These are phyloP conservation scores for Achroia grisella DNA, from an alignment of 1,140 invertebrate genomes.

Conservation along the genomic window DNA sequence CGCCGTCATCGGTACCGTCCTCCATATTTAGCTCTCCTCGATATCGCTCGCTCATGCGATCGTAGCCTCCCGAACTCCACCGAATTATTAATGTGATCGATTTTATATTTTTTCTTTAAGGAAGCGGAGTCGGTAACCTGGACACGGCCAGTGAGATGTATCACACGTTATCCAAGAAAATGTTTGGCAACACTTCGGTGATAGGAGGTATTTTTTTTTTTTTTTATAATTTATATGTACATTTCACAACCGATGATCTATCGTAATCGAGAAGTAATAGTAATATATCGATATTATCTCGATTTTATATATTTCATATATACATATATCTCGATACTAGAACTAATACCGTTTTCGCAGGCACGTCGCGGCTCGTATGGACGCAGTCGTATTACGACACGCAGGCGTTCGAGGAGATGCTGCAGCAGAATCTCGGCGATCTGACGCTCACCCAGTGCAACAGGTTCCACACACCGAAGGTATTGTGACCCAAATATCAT, in stretches of 20 bases:
- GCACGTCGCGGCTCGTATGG: conserved; percentile 87
- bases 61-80: too few relatives aligned
- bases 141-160: conserved; percentile 60
- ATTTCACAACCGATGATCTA: background rate
- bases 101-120: conserved; percentile 28
- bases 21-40: background rate
- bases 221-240: background rate
- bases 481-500: conserved; percentile 7
- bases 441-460: conserved; percentile 77
- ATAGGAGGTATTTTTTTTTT: conserved; percentile 58
- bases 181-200: conserved; percentile 60
- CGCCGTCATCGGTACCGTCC: conserved; percentile 73
- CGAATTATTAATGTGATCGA: background rate
- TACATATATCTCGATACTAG: too few relatives aligned
- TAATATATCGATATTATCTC: too few relatives aligned
- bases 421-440: conserved; percentile 83
- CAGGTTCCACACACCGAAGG: conserved; percentile 49
- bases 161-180: conserved; percentile 50
- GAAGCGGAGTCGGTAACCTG: conserved; percentile 43
- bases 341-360: conserved; percentile 45
- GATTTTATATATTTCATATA: too few relatives aligned
- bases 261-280: background rate
- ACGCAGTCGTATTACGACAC: conserved; percentile 95
- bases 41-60: too few relatives aligned
- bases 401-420: conserved; percentile 86